A percentile compares a stretch with the other conserved stretches of the same genome.
Conservation (phyloP, 2,797 vertebrate species). For the Tenualosa ilisha region DNA sequence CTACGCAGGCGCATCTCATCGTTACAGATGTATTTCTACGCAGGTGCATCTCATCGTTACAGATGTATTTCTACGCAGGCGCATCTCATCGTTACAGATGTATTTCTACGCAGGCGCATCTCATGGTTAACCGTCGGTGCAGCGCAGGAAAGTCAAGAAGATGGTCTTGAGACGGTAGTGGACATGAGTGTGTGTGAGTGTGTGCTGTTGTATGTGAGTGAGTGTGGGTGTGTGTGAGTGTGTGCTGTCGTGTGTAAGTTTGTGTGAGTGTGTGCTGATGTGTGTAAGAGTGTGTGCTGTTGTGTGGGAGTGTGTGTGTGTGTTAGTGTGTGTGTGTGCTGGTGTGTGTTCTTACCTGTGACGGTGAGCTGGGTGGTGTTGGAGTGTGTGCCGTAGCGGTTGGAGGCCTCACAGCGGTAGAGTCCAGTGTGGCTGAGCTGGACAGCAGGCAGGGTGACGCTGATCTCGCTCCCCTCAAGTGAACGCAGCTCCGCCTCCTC, state of each 20-base stretch:
- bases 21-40: too few species aligned
- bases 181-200: too few species aligned
- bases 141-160: too few species aligned
- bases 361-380: conserved; percentile 65
- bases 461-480: conserved; percentile 54
- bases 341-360: conserved; percentile 58
- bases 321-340: neutral
- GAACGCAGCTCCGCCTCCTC: conserved; percentile 52
- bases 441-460: conserved; percentile 60
- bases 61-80: too few species aligned
- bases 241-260: too few species aligned
- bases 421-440: conserved; percentile 64
- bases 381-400: conserved; percentile 61
- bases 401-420: conserved; percentile 74
- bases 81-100: too few species aligned
- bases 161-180: too few species aligned
- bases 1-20: too few species aligned
- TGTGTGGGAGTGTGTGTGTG: neutral
- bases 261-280: too few species aligned
- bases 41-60: too few species aligned
- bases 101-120: too few species aligned
- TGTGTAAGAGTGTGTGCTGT: neutral
- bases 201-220: neutral
- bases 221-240: neutral
- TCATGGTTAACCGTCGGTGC: too few species aligned